Conservation (phyloP, 2,888 invertebrate genomes). For the Chalcis sispes region DNA sequence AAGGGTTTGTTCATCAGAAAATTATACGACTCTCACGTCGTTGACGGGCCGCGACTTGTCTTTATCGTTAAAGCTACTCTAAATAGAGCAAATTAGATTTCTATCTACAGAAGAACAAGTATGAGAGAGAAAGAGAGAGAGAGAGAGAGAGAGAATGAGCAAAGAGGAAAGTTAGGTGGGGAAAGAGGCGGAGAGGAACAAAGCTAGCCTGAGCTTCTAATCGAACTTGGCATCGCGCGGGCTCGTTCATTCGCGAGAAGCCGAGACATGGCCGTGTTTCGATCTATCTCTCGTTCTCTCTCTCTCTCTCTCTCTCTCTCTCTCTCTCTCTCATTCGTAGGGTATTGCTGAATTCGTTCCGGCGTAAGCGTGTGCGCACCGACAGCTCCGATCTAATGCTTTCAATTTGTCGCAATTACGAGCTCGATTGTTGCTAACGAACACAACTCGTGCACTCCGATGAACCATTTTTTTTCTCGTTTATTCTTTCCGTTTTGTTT, state of each 20-base stretch:
- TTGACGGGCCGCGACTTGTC: slow-evolving; percentile 33
- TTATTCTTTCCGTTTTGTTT: neutral
- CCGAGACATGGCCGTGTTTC: slow-evolving; percentile 13
- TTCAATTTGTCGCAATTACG: slow-evolving; percentile 56
- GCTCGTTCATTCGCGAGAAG: slow-evolving; percentile 10
- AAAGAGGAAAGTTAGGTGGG: neutral
- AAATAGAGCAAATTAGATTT: slow-evolving; percentile 55
- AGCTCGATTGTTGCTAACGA: slow-evolving; percentile 52
- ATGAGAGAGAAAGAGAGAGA: neutral
- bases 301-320: slow-evolving; percentile 29
- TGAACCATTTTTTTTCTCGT: slow-evolving; percentile 16
- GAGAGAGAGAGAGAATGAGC: neutral
- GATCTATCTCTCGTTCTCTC: slow-evolving; percentile 25
- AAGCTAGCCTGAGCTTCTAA: slow-evolving; percentile 50
- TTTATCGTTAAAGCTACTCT: slow-evolving; percentile 44
- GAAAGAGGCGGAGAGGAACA: slow-evolving; percentile 22
- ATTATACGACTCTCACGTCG: slow-evolving; percentile 43
- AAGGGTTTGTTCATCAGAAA: slow-evolving; percentile 24
- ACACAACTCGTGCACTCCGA: slow-evolving; percentile 41
- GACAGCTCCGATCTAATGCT: slow-evolving; percentile 49
- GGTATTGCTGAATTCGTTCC: slow-evolving; percentile 43
- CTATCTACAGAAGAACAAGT: no score
- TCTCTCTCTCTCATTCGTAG: neutral
- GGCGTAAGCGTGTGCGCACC: no score
- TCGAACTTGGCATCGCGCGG: slow-evolving; percentile 50